Conservation (phyloP, 2,888 invertebrate species). For the Drymonia ruficornis region DNA sequence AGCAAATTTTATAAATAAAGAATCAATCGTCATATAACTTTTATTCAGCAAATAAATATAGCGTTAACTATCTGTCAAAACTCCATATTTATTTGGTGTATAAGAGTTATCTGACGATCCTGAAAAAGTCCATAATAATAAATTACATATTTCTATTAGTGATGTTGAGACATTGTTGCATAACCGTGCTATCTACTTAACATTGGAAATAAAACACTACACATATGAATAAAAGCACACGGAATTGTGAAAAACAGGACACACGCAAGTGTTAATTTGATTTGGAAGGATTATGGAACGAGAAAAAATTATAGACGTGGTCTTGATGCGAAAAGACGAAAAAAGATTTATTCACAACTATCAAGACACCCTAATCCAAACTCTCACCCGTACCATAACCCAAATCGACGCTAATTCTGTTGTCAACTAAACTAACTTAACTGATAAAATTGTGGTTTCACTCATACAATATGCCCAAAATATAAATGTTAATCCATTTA, state of each 20-base stretch:
- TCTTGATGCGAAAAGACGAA: too few relatives aligned
- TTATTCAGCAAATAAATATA: too few relatives aligned
- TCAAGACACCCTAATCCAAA: neutral
- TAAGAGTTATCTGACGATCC: too few relatives aligned
- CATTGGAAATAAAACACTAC: neutral
- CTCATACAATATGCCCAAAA: too few relatives aligned
- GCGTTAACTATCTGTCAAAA: too few relatives aligned
- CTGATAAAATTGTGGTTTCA: too few relatives aligned
- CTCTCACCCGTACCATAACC: neutral
- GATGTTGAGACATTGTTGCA: constrained; percentile 1
- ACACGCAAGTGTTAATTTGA: neutral
- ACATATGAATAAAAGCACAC: neutral
- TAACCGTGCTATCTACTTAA: neutral
- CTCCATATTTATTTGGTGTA: too few relatives aligned
- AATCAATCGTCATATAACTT: too few relatives aligned
- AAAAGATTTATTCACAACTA: neutral
- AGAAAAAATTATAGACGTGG: neutral
- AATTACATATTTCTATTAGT: too few relatives aligned
- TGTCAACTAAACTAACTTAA: too few relatives aligned
- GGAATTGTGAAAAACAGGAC: neutral
- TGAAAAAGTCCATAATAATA: too few relatives aligned
- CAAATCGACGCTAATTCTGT: neutral
- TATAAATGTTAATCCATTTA: too few relatives aligned
- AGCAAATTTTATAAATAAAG: neutral
- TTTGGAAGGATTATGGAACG: neutral